Percentiles rank a stretch among this genome's conserved stretches.
Evolutionary conservation across 92 coral and sea anemone species (phyloP).

Genomic region (Siderastrea radians): DNA sequence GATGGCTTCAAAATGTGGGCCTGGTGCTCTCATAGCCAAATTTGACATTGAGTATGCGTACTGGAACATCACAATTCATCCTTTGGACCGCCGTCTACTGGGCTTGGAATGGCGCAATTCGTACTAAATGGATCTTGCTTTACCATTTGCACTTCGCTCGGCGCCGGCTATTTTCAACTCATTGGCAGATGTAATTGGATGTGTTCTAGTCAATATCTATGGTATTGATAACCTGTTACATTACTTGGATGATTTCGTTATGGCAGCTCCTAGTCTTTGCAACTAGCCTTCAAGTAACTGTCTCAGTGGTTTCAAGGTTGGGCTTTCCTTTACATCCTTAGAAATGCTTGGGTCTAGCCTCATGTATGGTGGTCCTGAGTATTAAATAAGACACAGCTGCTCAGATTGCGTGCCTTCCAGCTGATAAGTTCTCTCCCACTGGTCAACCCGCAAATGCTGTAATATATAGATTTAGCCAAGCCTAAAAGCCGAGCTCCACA

Average conservation of each 20-base stretch:
- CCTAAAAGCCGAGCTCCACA: no score
- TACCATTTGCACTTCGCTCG: constrained; percentile 26
- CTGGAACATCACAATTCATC: no score
- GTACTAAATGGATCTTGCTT: neutral
- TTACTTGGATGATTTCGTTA: no score
- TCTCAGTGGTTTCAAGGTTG: neutral
- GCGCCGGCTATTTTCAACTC: constrained; percentile 36
- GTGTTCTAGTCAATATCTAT: constrained; percentile 22
- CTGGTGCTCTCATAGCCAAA: neutral
- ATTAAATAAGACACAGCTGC: constrained; percentile 33
- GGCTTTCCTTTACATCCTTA: constrained; percentile 10
- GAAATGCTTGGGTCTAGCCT: constrained; percentile 28
- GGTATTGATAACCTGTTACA: constrained; percentile 16
- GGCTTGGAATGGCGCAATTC: no score
- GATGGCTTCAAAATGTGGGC: neutral
- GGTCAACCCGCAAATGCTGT: constrained; percentile 12
- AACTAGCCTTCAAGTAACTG: neutral
- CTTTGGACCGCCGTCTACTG: no score
- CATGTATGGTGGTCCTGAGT: constrained; percentile 29
- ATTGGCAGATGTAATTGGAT: constrained; percentile 17
- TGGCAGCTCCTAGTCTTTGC: no score
- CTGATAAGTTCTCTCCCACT: neutral
- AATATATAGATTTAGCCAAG: no score
- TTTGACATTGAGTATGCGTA: neutral
- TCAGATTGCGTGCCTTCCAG: constrained; percentile 28